Evolutionary conservation across 2,113 vertebrate species (phyloP).

Genomic region (Spilogale gracilis): DNA sequence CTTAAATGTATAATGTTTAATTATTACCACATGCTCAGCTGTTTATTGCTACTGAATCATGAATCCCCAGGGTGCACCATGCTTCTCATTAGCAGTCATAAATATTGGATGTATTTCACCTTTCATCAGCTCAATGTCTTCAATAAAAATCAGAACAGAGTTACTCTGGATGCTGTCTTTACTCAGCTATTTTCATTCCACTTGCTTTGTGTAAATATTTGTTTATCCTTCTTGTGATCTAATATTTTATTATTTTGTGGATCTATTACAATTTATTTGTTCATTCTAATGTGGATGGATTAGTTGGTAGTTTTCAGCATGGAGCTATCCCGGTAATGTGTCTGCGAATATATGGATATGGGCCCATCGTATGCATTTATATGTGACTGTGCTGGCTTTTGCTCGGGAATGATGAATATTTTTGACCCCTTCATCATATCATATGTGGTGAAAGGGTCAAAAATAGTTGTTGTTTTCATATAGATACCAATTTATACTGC

Average conservation of each 20-base stretch:
- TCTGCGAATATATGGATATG: neutral
- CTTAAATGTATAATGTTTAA: neutral
- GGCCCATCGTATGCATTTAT: fast-evolving
- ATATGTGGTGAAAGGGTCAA: neutral
- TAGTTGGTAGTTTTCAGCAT: neutral
- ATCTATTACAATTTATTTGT: neutral
- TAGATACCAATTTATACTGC: neutral
- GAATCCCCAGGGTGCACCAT: neutral
- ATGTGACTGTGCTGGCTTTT: neutral
- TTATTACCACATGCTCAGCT: neutral
- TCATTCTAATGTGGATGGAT: neutral
- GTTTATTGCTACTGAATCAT: neutral
- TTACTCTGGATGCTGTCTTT: neutral
- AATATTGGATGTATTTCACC: neutral
- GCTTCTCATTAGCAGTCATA: neutral
- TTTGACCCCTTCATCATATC: too few relatives aligned
- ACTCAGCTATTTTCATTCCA: neutral
- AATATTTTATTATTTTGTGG: neutral
- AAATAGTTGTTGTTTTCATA: too few relatives aligned
- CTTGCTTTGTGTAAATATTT: neutral
- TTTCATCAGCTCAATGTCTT: neutral
- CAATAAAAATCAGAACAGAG: neutral
- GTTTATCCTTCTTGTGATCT: neutral
- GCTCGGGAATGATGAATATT: neutral
- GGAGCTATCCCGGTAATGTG: neutral